Conservation (phyloP, 2,113 vertebrate species). For the Zapornia atra region DNA sequence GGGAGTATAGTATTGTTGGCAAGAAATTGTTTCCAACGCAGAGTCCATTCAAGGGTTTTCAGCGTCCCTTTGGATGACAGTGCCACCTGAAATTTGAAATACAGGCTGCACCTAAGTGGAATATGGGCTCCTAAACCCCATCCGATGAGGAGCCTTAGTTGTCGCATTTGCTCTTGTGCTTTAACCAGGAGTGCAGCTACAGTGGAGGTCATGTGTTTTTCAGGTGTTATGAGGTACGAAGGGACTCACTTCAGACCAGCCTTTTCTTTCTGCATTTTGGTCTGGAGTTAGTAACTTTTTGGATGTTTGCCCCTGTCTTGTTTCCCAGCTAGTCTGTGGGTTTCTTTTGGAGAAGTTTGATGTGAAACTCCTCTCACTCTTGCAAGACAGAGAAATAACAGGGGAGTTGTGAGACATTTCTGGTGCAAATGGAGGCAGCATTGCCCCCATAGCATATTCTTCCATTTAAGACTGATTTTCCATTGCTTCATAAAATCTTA, state of each 20-base stretch:
- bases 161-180: background rate
- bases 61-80: background rate
- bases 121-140: background rate
- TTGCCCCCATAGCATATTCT: background rate
- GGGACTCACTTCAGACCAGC: background rate
- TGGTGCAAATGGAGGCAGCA: background rate
- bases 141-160: background rate
- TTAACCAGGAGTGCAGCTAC: background rate
- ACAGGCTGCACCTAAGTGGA: background rate
- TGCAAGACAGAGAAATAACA: background rate
- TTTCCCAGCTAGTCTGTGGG: background rate
- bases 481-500: background rate
- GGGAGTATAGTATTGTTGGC: background rate
- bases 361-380: background rate
- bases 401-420: background rate
- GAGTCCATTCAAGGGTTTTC: background rate
- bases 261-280: background rate
- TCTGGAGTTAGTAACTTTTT: background rate
- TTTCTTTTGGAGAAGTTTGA: background rate
- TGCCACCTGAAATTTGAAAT: background rate
- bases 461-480: background rate
- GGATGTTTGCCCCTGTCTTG: background rate
- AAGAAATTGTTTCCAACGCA: background rate
- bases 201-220: background rate
- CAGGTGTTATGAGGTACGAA: background rate